phyloP scores from a whole-genome alignment of 2,113 vertebrate genomes.

The Scytalopus superciliaris region DNA sequence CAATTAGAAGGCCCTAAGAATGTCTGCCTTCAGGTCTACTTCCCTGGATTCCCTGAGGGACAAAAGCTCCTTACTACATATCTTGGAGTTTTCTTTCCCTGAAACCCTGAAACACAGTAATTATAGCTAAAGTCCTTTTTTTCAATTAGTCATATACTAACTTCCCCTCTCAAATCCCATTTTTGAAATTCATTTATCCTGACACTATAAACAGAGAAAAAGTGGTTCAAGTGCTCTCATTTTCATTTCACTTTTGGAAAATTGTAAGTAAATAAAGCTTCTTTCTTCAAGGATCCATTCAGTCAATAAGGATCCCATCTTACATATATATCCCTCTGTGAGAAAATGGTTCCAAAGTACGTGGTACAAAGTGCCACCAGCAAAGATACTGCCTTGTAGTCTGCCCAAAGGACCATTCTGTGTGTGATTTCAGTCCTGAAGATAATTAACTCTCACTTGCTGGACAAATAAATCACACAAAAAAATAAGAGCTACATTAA shows the following conservation, averaged over 20 bases:
- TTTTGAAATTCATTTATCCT: not conserved
- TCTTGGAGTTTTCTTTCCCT: not conserved
- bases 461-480: not conserved
- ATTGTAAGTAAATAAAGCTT: not conserved
- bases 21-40: slow-evolving; percentile 25
- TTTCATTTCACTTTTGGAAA: not conserved
- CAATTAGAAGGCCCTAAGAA: slow-evolving; percentile 24
- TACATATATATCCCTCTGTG: not conserved
- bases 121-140: not conserved
- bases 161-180: not conserved
- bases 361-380: not conserved
- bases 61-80: not conserved
- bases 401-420: not conserved
- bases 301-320: not conserved
- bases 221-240: not conserved
- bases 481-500: not conserved
- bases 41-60: slow-evolving; percentile 11
- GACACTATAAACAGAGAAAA: not conserved
- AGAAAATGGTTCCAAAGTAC: not conserved
- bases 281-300: not conserved
- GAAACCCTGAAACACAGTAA: not conserved
- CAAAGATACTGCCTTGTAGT: not conserved
- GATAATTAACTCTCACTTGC: not conserved
- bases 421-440: not conserved
- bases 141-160: not conserved